Base-by-base conservation (phyloP, 1,140 invertebrate genomes). In the Papilio helenus region DNA sequence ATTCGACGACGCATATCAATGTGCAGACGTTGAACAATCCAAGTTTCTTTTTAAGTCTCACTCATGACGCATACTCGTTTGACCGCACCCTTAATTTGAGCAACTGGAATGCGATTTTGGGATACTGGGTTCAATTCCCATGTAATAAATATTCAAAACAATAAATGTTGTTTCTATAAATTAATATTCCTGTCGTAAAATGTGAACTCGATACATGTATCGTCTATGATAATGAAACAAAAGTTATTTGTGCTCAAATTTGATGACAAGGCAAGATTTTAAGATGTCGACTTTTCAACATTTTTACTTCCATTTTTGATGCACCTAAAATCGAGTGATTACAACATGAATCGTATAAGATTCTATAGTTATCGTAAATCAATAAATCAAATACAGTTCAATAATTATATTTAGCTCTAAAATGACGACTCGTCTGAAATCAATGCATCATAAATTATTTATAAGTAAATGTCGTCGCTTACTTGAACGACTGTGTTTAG, bases 21-120 rank as follows among this genome's bases (percentile, higher is more conserved):
- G 74, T 39, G 49, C 20, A 55, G 16, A 76, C 26, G 74, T 58
- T 76, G 1, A 55, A 76, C 14, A 76, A 58, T n/a, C 23, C 46
- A 76, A 55, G 74, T 58, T 76, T 68, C 61, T 68, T 68, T 39
- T 68, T 68, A 68, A 68, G 29, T 68, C 61, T 68, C 26, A 68
- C 61, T 7, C 61, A 68, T 68, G 61, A 68, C 61, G 61, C 61
- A 68, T 68, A 68, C 61, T 16, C 23, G 61, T 68, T 34, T 68
- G 61, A 68, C 61, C 61, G 26, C 61, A 29, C 34, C 61, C 14
- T 68, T 34, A 2, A 68, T 3, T 68, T 29, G 3, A 16, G 26
- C 18, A 65, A 26, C 55, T 23, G 58, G 12, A 3, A 29, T 68
- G 12, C 12, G 61, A 68, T 29, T 68, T 26, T 1, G 61, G 26